A percentile compares a stretch with the other conserved stretches of the same genome.
Evolutionary conservation across 2,888 invertebrate species (phyloP).

Genomic region (Stratiomys singularior): DNA sequence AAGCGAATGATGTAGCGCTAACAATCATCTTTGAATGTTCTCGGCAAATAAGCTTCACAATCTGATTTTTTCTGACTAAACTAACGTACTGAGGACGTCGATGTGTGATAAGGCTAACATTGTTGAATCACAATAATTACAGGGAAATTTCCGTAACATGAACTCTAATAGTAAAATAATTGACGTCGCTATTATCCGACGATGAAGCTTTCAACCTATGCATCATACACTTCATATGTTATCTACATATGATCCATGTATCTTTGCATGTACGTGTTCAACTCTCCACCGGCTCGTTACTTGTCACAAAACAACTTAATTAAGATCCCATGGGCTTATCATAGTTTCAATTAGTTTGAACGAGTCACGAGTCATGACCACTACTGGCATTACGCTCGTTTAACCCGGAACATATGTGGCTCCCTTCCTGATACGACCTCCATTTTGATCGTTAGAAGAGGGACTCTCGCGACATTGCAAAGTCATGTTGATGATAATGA

Average conservation of each 20-base stretch:
- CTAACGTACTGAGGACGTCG: not conserved
- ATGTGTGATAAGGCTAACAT: conserved; percentile 32
- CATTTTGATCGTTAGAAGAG: not conserved
- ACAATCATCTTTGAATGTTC: too few relatives aligned
- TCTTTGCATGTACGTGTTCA: too few relatives aligned
- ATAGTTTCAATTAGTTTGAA: conserved; percentile 37
- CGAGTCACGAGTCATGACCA: conserved; percentile 38
- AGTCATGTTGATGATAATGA: conserved; percentile 18
- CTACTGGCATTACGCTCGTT: not conserved
- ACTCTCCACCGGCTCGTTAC: not conserved
- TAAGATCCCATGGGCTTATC: conserved; percentile 22
- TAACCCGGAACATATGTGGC: not conserved
- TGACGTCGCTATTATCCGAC: not conserved
- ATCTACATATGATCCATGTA: too few relatives aligned
- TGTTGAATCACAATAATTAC: conserved; percentile 27
- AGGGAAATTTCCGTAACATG: conserved; percentile 34
- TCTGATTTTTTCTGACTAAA: not conserved
- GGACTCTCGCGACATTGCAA: conserved; percentile 15
- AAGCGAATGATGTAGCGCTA: too few relatives aligned
- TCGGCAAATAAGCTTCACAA: too few relatives aligned
- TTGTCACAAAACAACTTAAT: conserved; percentile 36
- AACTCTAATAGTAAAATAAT: conserved; percentile 20
- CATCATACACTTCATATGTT: too few relatives aligned
- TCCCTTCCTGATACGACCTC: not conserved
- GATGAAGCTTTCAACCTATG: not conserved